phyloP scores from a whole-genome alignment of 2,797 vertebrate genomes.

The Enteromius afrohamiltoni region DNA sequence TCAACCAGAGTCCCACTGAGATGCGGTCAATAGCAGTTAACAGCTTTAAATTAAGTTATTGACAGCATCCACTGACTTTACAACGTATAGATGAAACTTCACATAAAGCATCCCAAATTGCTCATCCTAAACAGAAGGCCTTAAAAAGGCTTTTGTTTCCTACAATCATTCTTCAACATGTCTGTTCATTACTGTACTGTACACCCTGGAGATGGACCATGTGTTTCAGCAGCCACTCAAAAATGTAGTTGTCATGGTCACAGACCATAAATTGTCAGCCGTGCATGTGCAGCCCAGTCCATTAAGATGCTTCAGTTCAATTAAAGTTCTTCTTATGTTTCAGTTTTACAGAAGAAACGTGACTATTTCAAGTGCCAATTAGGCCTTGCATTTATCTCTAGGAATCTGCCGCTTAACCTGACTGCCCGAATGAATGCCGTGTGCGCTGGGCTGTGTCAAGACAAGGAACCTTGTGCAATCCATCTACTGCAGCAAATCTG shows the following conservation, averaged over 20 bases:
- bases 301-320: slow-evolving; percentile 58
- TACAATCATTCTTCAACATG: background rate
- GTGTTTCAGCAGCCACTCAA: slow-evolving; percentile 1
- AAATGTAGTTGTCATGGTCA: slow-evolving; percentile 38
- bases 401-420: slow-evolving; percentile 46
- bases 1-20: slow-evolving; percentile 10
- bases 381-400: slow-evolving; percentile 57
- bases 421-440: slow-evolving; percentile 51
- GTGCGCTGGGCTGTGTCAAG: slow-evolving; percentile 32
- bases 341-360: slow-evolving; percentile 52
- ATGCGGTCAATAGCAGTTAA: slow-evolving; percentile 48
- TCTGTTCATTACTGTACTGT: background rate
- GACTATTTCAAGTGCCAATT: slow-evolving; percentile 62
- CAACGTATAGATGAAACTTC: background rate
- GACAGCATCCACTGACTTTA: slow-evolving; percentile 24
- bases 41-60: slow-evolving; percentile 52
- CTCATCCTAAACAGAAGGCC: slow-evolving; percentile 8
- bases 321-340: slow-evolving; percentile 55
- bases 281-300: slow-evolving; percentile 31
- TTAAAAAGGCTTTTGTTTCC: background rate
- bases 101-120: background rate
- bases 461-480: slow-evolving; percentile 41
- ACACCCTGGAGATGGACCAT: background rate
- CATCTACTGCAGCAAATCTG: slow-evolving; percentile 53
- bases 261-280: slow-evolving; percentile 28